phyloP scores from a whole-genome alignment of 2,888 invertebrate genomes.

The Hyppa rectilinea region DNA sequence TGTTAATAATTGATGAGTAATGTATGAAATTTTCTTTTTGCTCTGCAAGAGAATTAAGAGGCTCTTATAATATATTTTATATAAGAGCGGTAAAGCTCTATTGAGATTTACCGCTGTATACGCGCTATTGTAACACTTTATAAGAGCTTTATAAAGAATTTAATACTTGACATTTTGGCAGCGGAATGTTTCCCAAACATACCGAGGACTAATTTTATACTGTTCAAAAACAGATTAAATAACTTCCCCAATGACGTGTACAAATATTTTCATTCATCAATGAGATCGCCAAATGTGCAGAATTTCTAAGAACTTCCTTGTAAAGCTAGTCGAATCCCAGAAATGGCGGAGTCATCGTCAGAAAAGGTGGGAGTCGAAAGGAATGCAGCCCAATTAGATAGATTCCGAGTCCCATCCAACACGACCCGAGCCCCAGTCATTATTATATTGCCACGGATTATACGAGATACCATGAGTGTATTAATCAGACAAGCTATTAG shows the following conservation, averaged over 20 bases:
- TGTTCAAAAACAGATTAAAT: conserved; percentile 13
- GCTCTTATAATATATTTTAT: no score
- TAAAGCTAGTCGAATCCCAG: conserved; percentile 27
- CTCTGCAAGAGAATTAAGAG: no score
- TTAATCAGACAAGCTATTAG: conserved; percentile 36
- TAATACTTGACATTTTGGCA: not conserved
- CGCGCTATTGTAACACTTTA: conserved; percentile 2
- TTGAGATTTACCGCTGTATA: not conserved
- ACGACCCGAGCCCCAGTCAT: conserved; percentile 61
- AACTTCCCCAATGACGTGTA: conserved; percentile 1
- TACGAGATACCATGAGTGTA: conserved; percentile 35
- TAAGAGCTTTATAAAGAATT: not conserved
- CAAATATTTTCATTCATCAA: conserved; percentile 8
- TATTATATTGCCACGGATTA: conserved; percentile 63
- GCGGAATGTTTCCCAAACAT: not conserved
- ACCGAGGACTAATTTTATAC: not conserved
- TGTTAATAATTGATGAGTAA: conserved; percentile 45
- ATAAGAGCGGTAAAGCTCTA: no score
- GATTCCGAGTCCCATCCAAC: conserved; percentile 70
- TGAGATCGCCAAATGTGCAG: conserved; percentile 21
- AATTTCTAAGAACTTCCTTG: conserved; percentile 39
- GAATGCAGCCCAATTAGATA: conserved; percentile 86
- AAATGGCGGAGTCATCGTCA: conserved; percentile 67
- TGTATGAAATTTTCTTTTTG: conserved; percentile 15
- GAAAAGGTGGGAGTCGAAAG: conserved; percentile 65